Conservation (phyloP, 2,888 invertebrate genomes). For the Archips xylosteana region DNA sequence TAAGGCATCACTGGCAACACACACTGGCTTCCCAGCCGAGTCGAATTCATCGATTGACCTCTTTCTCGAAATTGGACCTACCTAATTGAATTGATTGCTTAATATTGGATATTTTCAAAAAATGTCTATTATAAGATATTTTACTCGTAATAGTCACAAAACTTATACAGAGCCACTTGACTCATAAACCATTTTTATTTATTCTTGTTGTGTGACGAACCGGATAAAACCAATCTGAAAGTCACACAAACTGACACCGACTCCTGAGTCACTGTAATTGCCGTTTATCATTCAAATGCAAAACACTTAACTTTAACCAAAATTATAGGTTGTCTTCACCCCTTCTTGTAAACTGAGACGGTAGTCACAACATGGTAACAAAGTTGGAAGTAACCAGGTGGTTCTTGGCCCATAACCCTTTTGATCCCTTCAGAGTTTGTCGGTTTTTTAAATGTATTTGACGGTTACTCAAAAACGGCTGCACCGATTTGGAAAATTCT, state of each 20-base stretch:
- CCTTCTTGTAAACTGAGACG: conserved; percentile 16
- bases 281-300: background rate
- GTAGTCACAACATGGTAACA: background rate
- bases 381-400: background rate
- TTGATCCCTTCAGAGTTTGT: no score
- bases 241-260: background rate
- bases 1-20: no score
- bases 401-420: background rate
- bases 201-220: background rate
- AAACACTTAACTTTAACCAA: background rate
- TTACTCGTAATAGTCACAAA: no score
- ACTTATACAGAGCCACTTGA: background rate
- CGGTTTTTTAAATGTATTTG: no score
- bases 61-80: no score
- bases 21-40: no score
- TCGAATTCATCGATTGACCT: no score
- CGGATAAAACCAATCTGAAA: conserved; percentile 11
- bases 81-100: no score
- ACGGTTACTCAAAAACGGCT: no score
- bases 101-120: no score
- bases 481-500: no score
- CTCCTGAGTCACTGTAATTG: background rate
- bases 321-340: conserved; percentile 36
- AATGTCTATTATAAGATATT: no score
- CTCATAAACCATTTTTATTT: background rate